Conservation (phyloP, 2,113 vertebrate species). For the Galbula dea region DNA sequence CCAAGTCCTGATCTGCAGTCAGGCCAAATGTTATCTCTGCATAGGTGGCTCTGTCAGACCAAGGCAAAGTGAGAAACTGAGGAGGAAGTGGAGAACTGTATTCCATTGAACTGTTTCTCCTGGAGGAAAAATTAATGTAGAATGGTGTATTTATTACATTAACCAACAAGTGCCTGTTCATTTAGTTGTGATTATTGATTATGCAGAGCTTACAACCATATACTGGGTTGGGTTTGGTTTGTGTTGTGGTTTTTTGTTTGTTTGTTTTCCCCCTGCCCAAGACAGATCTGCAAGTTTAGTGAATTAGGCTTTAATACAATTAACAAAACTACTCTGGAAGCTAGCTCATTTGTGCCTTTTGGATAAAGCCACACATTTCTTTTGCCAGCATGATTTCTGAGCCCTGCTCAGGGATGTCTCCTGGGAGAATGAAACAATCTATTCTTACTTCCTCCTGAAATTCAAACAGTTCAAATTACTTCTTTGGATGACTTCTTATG, state of each 20-base stretch:
- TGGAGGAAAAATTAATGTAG: background rate
- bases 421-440: background rate
- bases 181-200: background rate
- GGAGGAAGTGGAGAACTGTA: background rate
- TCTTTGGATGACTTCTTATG: background rate
- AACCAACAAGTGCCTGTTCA: background rate
- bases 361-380: background rate
- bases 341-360: background rate
- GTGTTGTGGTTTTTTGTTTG: too few species aligned
- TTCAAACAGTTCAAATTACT: background rate
- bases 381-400: background rate
- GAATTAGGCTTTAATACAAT: background rate
- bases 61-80: background rate
- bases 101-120: background rate
- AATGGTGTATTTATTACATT: background rate
- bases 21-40: background rate
- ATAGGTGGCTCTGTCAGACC: background rate
- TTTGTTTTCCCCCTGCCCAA: background rate
- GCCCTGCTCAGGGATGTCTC: background rate
- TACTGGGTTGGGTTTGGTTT: background rate
- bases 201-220: background rate
- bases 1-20: background rate
- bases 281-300: background rate
- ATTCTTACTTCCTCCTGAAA: background rate
- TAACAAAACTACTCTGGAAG: background rate